These are phyloP conservation scores for Baccha elongata DNA, from an alignment of 2,888 invertebrate species.

Conservation along the genomic window DNA sequence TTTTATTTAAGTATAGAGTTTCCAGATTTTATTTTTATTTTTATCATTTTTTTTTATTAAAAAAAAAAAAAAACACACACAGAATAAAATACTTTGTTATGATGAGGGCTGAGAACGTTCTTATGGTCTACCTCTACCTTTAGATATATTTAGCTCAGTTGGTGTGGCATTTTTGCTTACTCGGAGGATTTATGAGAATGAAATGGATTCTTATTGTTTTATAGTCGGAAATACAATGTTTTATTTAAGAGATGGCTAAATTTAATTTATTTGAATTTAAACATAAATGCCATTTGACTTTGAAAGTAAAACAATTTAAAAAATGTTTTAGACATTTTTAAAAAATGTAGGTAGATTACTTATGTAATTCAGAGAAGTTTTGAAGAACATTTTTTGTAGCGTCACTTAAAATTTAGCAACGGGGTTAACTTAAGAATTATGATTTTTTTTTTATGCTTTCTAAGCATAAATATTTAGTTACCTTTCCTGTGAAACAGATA, in stretches of 20 bases:
- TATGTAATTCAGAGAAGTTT: too few relatives aligned
- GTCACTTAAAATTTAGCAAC: too few relatives aligned
- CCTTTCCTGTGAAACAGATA: too few relatives aligned
- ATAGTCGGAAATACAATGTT: conserved; percentile 1
- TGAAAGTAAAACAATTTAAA: too few relatives aligned
- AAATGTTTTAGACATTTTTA: too few relatives aligned
- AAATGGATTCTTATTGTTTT: conserved; percentile 35
- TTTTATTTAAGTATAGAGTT: conserved; percentile 47
- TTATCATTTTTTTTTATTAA: conserved; percentile 13
- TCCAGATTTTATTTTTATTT: conserved; percentile 44
- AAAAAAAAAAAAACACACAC: not conserved
- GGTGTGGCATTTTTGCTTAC: conserved; percentile 28
- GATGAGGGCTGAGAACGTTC: conserved; percentile 11
- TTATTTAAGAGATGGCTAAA: conserved; percentile 8
- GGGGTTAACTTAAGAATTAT: too few relatives aligned
- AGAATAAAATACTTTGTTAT: conserved; percentile 10
- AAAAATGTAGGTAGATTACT: too few relatives aligned
- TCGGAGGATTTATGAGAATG: conserved; percentile 34
- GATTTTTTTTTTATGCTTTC: too few relatives aligned
- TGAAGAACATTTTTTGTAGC: too few relatives aligned
- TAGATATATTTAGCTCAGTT: conserved; percentile 21
- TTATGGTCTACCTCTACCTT: not conserved
- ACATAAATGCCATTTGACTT: too few relatives aligned
- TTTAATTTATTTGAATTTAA: conserved; percentile 1
- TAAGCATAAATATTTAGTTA: too few relatives aligned